Evolutionary conservation across 2,113 vertebrate genomes (phyloP), one percentile per base, ranked within the genome.

Genomic region (Sylvilagus bachmani): DNA sequence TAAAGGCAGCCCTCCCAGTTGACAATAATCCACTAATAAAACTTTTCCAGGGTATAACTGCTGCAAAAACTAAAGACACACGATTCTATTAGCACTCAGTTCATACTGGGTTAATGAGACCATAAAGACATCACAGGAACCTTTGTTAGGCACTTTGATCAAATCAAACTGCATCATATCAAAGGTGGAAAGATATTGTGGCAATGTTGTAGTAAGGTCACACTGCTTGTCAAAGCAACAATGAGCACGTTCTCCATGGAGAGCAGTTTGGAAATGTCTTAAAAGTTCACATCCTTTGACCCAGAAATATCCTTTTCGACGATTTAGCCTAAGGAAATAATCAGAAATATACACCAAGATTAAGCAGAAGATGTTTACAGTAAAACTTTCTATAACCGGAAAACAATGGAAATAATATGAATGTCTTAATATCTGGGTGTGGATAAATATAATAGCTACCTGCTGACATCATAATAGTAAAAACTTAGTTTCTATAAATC

Each of bases 371-470:
- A 91, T 92, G 36, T 64, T 90, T 85, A 85, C 2, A 62, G 24
- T 10, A 94, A n/a, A 16, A 86, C 22, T 73, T 87, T 22, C 80
- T 84, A 36, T 83, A 71, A 95, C 31, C 36, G 25, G 55, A 90
- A 94, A 93, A 91, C 55, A 67, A 29, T 44, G 66, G 22, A 90
- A 93, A 92, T 14, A 89, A 93, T 13, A 92, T 1, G 3, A 83
- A 86, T 83, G 74, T 89, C 64, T 83, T 89, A 87, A 94, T 79
- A 82, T 31, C 86, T 6, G 44, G n/a, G 58, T 67, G 66, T 3
- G 29, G 36, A 89, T 70, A 90, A 88, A 90, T 33, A n/a, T 87
- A 79, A 96, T 84, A 96, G 53, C 64, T 95, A 96, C 58, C 70
- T 92, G 73, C 44, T 94, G 19, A 94, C 95, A 91, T 86, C 31